These are phyloP conservation scores for Pyrrhura leucotis DNA, from an alignment of 2,797 vertebrate genomes.

Conservation along the genomic window DNA sequence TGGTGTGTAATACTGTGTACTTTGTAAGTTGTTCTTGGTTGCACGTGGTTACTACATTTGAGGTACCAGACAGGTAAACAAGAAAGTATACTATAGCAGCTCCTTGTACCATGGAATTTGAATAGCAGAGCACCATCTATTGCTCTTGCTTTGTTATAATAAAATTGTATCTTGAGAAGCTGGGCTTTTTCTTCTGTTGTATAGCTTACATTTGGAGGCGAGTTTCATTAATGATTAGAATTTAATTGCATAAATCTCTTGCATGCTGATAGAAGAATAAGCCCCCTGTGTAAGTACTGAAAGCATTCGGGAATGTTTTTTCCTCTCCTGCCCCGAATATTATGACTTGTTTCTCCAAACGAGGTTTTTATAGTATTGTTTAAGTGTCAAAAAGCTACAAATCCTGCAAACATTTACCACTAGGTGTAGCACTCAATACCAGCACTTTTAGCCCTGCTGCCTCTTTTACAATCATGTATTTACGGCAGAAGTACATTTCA, in stretches of 20 bases:
- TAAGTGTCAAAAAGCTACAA: background rate
- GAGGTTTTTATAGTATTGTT: background rate
- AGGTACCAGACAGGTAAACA: background rate
- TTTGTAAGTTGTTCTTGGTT: background rate
- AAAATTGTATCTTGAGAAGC: background rate
- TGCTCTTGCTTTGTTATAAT: background rate
- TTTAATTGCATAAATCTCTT: background rate
- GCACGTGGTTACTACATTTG: background rate
- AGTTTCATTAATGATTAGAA: background rate
- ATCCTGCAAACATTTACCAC: conserved; percentile 14
- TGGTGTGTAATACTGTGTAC: too few relatives aligned
- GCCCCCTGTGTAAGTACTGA: background rate
- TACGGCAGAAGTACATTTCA: background rate
- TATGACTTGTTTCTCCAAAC: background rate
- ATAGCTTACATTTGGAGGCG: background rate
- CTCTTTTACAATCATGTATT: background rate
- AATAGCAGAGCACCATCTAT: background rate
- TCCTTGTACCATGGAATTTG: background rate
- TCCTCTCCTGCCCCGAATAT: background rate
- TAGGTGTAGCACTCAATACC: conserved; percentile 33
- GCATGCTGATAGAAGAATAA: background rate
- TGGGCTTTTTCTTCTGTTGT: background rate
- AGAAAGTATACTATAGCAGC: background rate
- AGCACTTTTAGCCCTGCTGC: background rate
- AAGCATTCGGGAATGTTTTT: background rate